Base-by-base conservation (phyloP, 2,888 invertebrate species). In the Sphaeridia pumilis region DNA sequence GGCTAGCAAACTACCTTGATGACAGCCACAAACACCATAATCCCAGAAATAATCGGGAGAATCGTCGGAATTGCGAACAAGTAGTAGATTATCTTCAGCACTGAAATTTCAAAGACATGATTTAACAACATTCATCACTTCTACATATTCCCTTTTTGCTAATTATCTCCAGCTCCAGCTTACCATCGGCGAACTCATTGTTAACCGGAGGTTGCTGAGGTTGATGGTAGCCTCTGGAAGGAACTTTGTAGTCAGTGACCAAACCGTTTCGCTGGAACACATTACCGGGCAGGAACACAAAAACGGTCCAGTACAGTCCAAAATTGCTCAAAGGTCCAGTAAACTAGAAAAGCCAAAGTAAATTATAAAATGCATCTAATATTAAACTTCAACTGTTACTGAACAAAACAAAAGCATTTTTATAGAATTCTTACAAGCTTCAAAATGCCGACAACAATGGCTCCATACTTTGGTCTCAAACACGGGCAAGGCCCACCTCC, bases 241-340 rank as follows among this genome's bases (percentile, higher is more conserved):
- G 20, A 25, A 17, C 47, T 1, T 31, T 31, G 25, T 46, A 31
- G n/a, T n/a, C n/a, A n/a, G n/a, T n/a, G n/a, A n/a, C n/a, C 34
- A 34, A 31, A 4, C 34, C 42, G 7, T 38, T 20, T 47, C 22
- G 31, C 5, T 24, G 4, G 2, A 21, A 10, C n/a, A 24, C 22
- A n/a, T 47, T 47, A 1, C 41, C 31, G 2, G 24, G 25, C 12
- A 52, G 27, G 26, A 52, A 52, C 2, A 52, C 47, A 28, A 52
- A 52, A 5, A 52, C 52, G 21, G 52, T 52, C 52, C 52, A 52
- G 43, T 52, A 52, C 7, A 52, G 31, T 21, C 52, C 52, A 1
- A 52, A 42, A 21, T 47, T 46, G 24, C 47, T 47, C n/a, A 52
- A 17, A 4, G 52, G 52, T 34, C 52, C 52, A n/a, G 52, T 52